A percentile compares a stretch with the other conserved stretches of the same genome.
These are phyloP conservation scores for Brienomyrus brachyistius DNA, from an alignment of 2,113 vertebrate species.

Conservation along the genomic window DNA sequence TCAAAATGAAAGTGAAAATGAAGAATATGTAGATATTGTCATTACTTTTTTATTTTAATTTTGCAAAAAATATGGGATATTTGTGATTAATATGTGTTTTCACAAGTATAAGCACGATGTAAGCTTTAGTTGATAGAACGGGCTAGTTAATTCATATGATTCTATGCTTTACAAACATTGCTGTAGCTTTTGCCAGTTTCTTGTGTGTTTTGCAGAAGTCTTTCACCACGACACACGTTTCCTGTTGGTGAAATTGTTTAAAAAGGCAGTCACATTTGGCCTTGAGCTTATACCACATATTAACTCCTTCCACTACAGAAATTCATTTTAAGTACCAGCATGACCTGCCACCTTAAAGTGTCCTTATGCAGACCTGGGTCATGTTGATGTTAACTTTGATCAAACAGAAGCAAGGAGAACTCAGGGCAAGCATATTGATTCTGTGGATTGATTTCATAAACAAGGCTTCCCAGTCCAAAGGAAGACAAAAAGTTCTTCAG, in stretches of 20 bases:
- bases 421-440: not conserved
- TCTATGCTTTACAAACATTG: not conserved
- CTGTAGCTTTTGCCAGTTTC: not conserved
- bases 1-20: not conserved
- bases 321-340: not conserved
- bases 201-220: not conserved
- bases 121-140: not conserved
- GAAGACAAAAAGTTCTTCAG: not conserved
- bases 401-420: not conserved
- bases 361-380: not conserved
- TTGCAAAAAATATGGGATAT: not conserved
- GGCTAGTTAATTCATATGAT: not conserved
- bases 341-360: not conserved
- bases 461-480: slow-evolving; percentile 18
- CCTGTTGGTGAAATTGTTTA: not conserved
- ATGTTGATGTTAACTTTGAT: not conserved
- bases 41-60: not conserved
- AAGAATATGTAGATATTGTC: not conserved
- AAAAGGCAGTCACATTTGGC: not conserved
- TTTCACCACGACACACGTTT: not conserved
- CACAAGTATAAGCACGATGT: not conserved
- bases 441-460: slow-evolving; percentile 11
- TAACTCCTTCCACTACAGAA: not conserved
- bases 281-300: not conserved
- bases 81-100: not conserved